A percentile compares a stretch with the other conserved stretches of the same genome.
phyloP scores from a whole-genome alignment of 2,888 invertebrate species.

The Macrophya alboannulata region DNA sequence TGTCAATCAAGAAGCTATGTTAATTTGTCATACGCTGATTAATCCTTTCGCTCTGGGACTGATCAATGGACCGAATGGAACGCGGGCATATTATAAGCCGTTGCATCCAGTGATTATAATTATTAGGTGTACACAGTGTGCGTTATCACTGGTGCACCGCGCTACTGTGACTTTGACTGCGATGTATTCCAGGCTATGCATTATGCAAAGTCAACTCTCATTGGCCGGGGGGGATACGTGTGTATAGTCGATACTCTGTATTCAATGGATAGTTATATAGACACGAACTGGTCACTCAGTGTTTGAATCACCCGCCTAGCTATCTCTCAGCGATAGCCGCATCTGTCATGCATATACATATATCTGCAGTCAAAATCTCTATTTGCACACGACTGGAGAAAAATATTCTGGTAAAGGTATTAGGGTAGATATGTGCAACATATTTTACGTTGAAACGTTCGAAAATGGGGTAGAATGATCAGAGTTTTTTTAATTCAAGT shows the following conservation, averaged over 20 bases:
- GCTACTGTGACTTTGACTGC: constrained; percentile 63
- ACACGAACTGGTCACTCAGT: constrained; percentile 31
- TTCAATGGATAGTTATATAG: constrained; percentile 65
- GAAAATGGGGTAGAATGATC: background rate
- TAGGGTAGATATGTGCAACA: background rate
- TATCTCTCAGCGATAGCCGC: background rate
- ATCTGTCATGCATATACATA: constrained; percentile 8
- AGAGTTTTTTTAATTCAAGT: background rate
- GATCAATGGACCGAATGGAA: constrained; percentile 43
- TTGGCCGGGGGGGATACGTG: constrained; percentile 66
- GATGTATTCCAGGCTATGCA: constrained; percentile 71
- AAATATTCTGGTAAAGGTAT: background rate
- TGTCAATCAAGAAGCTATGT: constrained; percentile 42
- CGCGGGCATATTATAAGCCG: constrained; percentile 59
- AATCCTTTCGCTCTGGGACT: constrained; percentile 59
- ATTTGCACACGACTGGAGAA: background rate
- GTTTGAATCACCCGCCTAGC: constrained; percentile 22
- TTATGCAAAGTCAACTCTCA: constrained; percentile 73
- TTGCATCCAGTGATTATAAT: constrained; percentile 72
- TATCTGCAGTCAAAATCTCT: constrained; percentile 23
- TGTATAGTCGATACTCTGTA: constrained; percentile 58
- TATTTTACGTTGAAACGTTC: background rate
- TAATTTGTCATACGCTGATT: constrained; percentile 61
- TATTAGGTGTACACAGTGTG: constrained; percentile 65
- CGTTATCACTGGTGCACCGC: constrained; percentile 54